Evolutionary conservation across 2,113 vertebrate genomes (phyloP).

Genomic region (Leiothrix lutea): DNA sequence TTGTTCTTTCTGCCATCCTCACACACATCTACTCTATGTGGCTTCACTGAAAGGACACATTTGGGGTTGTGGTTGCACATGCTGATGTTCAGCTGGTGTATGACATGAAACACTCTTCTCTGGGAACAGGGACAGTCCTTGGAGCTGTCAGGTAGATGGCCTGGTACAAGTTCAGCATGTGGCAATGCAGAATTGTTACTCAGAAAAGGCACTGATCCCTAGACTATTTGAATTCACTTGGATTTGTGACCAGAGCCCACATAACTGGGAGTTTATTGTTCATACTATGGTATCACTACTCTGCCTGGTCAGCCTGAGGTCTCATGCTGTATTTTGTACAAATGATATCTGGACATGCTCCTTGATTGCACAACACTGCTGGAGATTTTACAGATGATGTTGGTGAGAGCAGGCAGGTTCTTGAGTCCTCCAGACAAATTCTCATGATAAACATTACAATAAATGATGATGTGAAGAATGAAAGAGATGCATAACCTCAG

Average conservation of each 20-base stretch:
- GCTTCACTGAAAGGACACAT: not conserved
- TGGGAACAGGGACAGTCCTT: not conserved
- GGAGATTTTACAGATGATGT: not conserved
- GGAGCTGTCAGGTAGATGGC: not conserved
- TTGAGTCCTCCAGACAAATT: not conserved
- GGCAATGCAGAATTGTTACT: not conserved
- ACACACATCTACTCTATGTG: accelerated
- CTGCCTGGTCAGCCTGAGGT: not conserved
- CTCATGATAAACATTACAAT: not conserved
- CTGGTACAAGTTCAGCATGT: not conserved
- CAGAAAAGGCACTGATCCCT: not conserved
- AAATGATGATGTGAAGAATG: not conserved
- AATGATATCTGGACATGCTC: not conserved
- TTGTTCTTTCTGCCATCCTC: not conserved
- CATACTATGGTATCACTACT: too few relatives aligned
- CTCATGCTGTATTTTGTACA: not conserved
- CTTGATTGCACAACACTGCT: not conserved
- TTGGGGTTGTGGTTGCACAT: not conserved
- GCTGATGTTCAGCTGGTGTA: not conserved
- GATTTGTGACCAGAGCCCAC: not conserved
- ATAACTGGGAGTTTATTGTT: not conserved
- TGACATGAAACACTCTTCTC: not conserved
- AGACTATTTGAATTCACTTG: not conserved
- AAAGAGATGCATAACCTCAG: not conserved
- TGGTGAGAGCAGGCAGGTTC: not conserved